Conservation (phyloP, 2,888 invertebrate genomes). For the Malthinus flaveolus region DNA sequence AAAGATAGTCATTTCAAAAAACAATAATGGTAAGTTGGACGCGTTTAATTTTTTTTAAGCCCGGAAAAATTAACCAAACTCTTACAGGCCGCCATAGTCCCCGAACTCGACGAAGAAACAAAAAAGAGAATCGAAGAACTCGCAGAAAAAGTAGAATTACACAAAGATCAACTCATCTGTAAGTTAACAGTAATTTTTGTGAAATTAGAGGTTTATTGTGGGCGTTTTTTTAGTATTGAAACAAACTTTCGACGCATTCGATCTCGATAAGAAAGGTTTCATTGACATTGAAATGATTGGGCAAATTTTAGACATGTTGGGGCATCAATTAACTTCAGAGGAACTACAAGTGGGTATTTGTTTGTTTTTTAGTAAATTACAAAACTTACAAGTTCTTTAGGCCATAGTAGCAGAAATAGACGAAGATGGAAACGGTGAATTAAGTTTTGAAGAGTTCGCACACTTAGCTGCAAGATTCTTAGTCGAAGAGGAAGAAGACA, state of each 20-base stretch:
- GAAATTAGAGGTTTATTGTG: not conserved
- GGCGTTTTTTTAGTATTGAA: constrained; percentile 67
- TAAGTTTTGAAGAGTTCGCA: constrained; percentile 90
- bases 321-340: constrained; percentile 79
- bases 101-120: constrained; percentile 19
- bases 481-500: constrained; percentile 83
- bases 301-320: constrained; percentile 87
- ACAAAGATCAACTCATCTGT: constrained; percentile 51
- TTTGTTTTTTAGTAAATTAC: not conserved
- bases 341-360: constrained; percentile 63
- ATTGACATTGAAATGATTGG: constrained; percentile 84
- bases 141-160: constrained; percentile 20
- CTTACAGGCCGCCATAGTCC: too few relatives aligned
- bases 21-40: not conserved
- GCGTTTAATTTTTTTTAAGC: too few relatives aligned
- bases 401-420: constrained; percentile 87
- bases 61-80: too few relatives aligned
- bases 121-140: constrained; percentile 22
- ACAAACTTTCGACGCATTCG: constrained; percentile 91
- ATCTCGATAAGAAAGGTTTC: constrained; percentile 81
- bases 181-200: constrained; percentile 39
- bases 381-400: constrained; percentile 42
- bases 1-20: not conserved
- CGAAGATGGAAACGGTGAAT: constrained; percentile 78
- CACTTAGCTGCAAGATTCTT: constrained; percentile 84